phyloP scores from a whole-genome alignment of 2,113 vertebrate species.

The Eubucco bourcierii region DNA sequence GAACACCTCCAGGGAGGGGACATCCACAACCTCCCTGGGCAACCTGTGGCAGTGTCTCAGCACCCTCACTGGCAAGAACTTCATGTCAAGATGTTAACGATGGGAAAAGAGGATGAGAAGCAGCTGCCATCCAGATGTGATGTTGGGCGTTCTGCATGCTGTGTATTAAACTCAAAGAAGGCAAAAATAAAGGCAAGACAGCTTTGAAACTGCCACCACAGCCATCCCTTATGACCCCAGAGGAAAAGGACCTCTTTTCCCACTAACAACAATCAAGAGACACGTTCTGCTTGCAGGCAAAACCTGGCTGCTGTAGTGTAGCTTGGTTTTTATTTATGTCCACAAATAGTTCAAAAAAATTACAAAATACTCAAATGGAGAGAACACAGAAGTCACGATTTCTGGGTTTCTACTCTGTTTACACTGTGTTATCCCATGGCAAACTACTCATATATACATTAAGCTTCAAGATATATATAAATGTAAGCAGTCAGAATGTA shows the following conservation, averaged over 20 bases:
- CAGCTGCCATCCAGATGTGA: too few species aligned
- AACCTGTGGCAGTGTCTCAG: too few species aligned
- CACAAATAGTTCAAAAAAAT: conserved; percentile 99
- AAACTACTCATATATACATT: conserved; percentile 99
- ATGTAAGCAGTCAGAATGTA: conserved; percentile 96
- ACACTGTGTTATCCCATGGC: conserved; percentile 99
- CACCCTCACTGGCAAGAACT: too few species aligned
- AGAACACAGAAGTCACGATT: conserved; percentile 99
- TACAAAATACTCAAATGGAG: conserved; percentile 99
- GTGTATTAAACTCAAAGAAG: not conserved
- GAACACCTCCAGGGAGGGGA: too few species aligned
- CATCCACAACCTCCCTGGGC: too few species aligned
- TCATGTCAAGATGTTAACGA: too few species aligned
- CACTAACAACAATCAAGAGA: conserved; percentile 25
- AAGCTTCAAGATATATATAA: conserved; percentile 99
- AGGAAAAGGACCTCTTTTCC: not conserved
- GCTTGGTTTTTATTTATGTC: conserved; percentile 99
- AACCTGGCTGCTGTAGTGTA: conserved; percentile 87
- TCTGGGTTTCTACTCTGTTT: conserved; percentile 99
- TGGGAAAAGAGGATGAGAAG: too few species aligned
- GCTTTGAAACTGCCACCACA: not conserved
- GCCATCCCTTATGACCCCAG: not conserved
- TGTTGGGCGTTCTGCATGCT: not conserved
- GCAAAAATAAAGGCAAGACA: not conserved
- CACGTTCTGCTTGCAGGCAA: conserved; percentile 35